Base-by-base conservation (phyloP, 2,888 invertebrate genomes). In the Leptarthrus brevirostris region DNA sequence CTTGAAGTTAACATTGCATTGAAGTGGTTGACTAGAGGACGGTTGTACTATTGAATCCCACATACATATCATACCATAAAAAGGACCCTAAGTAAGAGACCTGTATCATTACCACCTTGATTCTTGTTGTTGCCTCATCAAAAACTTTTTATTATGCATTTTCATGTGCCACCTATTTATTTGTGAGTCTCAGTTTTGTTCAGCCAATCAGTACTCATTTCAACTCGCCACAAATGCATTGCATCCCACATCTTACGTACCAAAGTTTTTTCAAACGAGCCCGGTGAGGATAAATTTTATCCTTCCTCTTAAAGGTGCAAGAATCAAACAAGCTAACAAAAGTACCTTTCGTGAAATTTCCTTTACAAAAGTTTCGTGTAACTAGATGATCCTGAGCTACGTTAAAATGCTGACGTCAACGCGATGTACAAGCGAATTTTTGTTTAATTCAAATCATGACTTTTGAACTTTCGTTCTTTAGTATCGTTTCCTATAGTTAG, bases 361-460 rank as follows among this genome's bases (percentile, higher is more conserved):
- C n/a, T 40, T 40, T 40, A 12, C 10, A 3, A 12, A 40, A 40
- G 40, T 40, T 40, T n/a, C n/a, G 3, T 40, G n/a, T 40, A 40
- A 40, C 3, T 12, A 40, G 40, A 8, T 12, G 6, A n/a, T 40
- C 40, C 3, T 40, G n/a, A 12, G n/a, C n/a, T 40, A n/a, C 40
- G 40, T 12, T 8, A 40, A 40, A 40, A 40, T 40, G 40, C 40
- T 40, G 8, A 40, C n/a, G 40, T 40, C 40, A 40, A 12, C 30
- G 3, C 30, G 3, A 12, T 40, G 40, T 40, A 12, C 40, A 40
- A 12, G 40, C 12, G 40, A 8, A 40, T 40, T 40, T 40, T 40
- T 40, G 40, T 40, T 40, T 40, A 40, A 40, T 40, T 40, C 40
- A 40, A 40, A 12, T 40, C 40, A 40, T 40, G 40, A 40, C 40